Conservation (phyloP, 2,888 invertebrate genomes). For the Lathronympha strigana region DNA sequence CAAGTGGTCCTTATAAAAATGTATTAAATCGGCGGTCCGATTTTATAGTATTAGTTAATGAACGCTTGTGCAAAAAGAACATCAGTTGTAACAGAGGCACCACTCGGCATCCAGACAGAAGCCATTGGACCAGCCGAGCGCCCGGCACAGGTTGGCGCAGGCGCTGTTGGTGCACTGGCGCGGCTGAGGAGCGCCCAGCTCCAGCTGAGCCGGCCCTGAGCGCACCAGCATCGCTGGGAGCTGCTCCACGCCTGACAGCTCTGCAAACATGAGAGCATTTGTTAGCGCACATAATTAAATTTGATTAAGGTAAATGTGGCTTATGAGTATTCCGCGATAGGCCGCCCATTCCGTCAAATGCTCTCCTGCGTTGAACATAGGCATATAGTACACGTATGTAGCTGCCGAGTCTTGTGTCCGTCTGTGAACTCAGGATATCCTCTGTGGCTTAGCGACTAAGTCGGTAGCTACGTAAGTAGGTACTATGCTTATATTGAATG, state of each 20-base stretch:
- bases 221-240: slow-evolving; percentile 32
- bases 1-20: too few species aligned
- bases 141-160: slow-evolving; percentile 25
- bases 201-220: slow-evolving; percentile 13
- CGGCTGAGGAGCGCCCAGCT: slow-evolving; percentile 1
- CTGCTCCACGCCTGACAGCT: slow-evolving; percentile 14
- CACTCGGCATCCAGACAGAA: slow-evolving; percentile 35
- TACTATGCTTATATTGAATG: too few species aligned
- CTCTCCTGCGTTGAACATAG: too few species aligned
- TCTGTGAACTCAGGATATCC: too few species aligned
- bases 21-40: neutral
- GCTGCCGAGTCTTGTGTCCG: too few species aligned
- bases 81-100: slow-evolving; percentile 36
- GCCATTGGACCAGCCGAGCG: slow-evolving; percentile 30
- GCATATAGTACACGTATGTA: too few species aligned
- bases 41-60: neutral
- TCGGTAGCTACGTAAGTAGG: too few species aligned
- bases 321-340: too few species aligned
- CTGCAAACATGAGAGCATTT: neutral
- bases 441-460: too few species aligned
- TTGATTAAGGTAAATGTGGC: neutral
- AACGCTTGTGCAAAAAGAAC: neutral
- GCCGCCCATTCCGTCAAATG: too few species aligned
- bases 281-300: neutral
- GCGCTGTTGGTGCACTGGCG: slow-evolving; percentile 35